Evolutionary conservation across 2,113 vertebrate species (phyloP), one percentile per base, ranked within the genome.

Genomic region (Conger conger): DNA sequence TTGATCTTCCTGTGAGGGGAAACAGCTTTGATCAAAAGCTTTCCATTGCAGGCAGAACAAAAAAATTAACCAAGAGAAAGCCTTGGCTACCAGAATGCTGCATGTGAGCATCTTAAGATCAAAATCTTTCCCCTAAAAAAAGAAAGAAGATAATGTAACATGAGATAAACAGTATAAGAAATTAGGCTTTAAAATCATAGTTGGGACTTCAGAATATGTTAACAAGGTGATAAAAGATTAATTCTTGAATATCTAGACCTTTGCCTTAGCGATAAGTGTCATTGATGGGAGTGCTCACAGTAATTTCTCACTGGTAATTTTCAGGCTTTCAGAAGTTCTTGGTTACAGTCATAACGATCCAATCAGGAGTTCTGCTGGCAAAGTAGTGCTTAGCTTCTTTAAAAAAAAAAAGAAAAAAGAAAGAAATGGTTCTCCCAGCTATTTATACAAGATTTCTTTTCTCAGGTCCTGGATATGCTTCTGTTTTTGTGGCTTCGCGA

Each of bases 91-190:
- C 80, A 68, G 50, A 77, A 37, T 50, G 13, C 9, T 53, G 63
- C 68, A 33, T 73, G 68, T 54, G 30, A 36, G 17, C 33, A 45
- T 68, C 16, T 85, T 82, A 50, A 79, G 54, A 82, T 78, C 30
- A 40, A 80, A 60, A 81, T 82, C 57, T 20, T 45, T 76, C 86
- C 54, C 8, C 57, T 76, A 54, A 54, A 38, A 73, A 45, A 63
- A 18, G 33, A 73, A 45, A 63, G 13, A 60, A 36, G 33, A 81
- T 87, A 36, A 87, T 84, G 8, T 57, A 76, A 76, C 30, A 81
- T 40, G 30, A 54, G n/a, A 42, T 27, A 85, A n/a, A n/a, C n/a
- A n/a, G n/a, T 78, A 53, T 54, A 0, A 73, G 33, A 38, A 54
- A 78, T 78, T 78, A 84, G 40, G 36, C 9, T 30, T 23, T 53